Evolutionary conservation across 2,113 vertebrate genomes (phyloP), one percentile per base, ranked within the genome.

Genomic region (Poeciliopsis retropinna): DNA sequence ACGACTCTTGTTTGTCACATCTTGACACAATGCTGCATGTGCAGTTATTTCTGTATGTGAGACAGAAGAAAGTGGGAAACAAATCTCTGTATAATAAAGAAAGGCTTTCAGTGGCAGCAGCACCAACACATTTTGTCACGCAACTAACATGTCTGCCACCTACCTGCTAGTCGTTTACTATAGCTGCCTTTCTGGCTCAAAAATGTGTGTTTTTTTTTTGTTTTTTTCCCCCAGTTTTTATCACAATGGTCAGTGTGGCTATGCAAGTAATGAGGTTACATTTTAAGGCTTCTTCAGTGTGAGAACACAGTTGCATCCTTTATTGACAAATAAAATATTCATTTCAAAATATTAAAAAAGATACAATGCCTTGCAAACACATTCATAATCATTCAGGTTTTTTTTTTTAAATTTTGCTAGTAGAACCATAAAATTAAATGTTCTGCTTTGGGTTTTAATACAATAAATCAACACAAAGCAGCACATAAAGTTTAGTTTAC

Each of bases 101-200:
- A 64, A 76, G 73, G 78, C 61, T 60, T 77, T 83, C 25, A 11
- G 68, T 72, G 81, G 85, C 79, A 83, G 75, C 27, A 64, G 71
- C 67, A 60, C 34, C 68, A 70, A 75, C 70, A 71, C 75, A 76
- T 67, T 75, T 41, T 69, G 72, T 73, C 73, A 75, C 73, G 69
- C 72, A 32, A 63, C 65, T 66, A 15, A 61, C 85, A 74, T 64
- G 85, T 79, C 78, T 84, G 82, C 79, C 87, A 82, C 64, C 70
- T 61, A 61, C 70, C 85, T 85, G 85, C 73, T 84, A 84, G 47
- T 72, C 76, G 63, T 32, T 15, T 10, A 47, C 29, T 15, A 62
- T 47, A 37, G 41, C 68, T 65, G 61, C 60, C 60, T 60, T n/a
- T 62, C n/a, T 78, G 44, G 31, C 41, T 13, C 11, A 63, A 54